Conservation (phyloP, 2,888 invertebrate genomes). For the Hesperia comma region DNA sequence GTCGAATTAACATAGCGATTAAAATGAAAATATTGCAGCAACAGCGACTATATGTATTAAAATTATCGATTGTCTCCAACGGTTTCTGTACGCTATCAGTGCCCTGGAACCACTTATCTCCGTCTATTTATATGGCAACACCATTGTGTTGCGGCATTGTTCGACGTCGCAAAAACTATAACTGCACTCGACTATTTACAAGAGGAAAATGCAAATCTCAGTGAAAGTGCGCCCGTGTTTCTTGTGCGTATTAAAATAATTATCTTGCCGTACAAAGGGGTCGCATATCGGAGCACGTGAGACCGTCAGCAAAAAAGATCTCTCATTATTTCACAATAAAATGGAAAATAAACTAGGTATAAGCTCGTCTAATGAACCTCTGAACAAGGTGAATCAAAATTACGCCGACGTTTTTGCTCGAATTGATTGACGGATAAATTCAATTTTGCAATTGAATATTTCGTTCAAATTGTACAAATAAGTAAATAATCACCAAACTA, state of each 20-base stretch:
- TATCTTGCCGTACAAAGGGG: slow-evolving; percentile 39
- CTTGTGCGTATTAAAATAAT: slow-evolving; percentile 46
- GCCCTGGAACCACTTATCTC: slow-evolving; percentile 37
- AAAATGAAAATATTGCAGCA: slow-evolving; percentile 41
- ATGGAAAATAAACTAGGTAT: slow-evolving; percentile 4
- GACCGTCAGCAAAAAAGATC: slow-evolving; percentile 25
- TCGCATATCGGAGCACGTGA: slow-evolving; percentile 36
- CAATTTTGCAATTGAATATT: background rate
- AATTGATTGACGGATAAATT: background rate
- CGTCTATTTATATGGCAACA: slow-evolving; percentile 37
- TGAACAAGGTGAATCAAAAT: background rate
- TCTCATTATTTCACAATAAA: slow-evolving; percentile 22
- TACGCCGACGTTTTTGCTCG: background rate
- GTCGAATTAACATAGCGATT: slow-evolving; percentile 40
- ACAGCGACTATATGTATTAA: slow-evolving; percentile 30
- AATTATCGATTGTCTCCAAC: slow-evolving; percentile 40
- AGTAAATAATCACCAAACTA: background rate
- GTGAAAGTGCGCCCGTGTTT: slow-evolving; percentile 64
- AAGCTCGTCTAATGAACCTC: background rate
- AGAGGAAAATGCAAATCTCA: slow-evolving; percentile 63
- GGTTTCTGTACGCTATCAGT: slow-evolving; percentile 42
- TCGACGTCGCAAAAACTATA: slow-evolving; percentile 40
- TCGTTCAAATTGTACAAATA: background rate
- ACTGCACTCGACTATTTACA: slow-evolving; percentile 38
- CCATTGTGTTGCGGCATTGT: slow-evolving; percentile 43